Base-by-base conservation (phyloP, 2,888 invertebrate species). In the Pseudeuparius sepicola region DNA sequence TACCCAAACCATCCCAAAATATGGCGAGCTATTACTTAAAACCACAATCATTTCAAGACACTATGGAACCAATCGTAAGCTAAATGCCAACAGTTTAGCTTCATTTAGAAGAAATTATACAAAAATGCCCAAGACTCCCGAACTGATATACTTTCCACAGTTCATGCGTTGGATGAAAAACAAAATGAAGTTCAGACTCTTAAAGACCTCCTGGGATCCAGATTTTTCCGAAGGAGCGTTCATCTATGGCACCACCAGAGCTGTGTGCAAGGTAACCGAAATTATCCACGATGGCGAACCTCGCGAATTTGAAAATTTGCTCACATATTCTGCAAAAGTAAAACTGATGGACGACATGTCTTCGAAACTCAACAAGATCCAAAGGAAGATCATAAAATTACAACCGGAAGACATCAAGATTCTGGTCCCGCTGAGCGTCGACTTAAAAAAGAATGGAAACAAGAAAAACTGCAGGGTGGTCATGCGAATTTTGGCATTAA, bases 191-290 rank as follows among this genome's bases (percentile, higher is more conserved):
- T 54, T 63, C 27, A 60, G 58, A 42, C 50, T 55, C 36, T 42
- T 63, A 25, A 51, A 56, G 39, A 54, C 49, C 35, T 48, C 49
- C 5, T 62, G 60, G 60, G 63, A 63, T 42, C 56, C 59, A 1
- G 59, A 62, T 3, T 63, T 63, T 40, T 51, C 56, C n/a, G 63
- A 63, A 49, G 63, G 63, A 0, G 60, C 59, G 4, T 63, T 63
- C 37, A 62, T 63, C 36, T 62, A 59, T 37, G 63, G 63, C 10
- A 45, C 49, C 4, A 46, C 47, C 9, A 44, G 50, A 24, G 63
- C 63, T 1, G 52, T 62, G 10, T 62, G 61, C 38, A 48, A 48
- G 36, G 58, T 63, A 25, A 61, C 61, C 1, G 57, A 61, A 37
- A 61, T 61, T 33, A 59, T 63, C 9, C 52, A 54, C 39, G 39